These are phyloP conservation scores for Heterochromis multidens DNA, from an alignment of 2,113 vertebrate genomes.

Conservation along the genomic window DNA sequence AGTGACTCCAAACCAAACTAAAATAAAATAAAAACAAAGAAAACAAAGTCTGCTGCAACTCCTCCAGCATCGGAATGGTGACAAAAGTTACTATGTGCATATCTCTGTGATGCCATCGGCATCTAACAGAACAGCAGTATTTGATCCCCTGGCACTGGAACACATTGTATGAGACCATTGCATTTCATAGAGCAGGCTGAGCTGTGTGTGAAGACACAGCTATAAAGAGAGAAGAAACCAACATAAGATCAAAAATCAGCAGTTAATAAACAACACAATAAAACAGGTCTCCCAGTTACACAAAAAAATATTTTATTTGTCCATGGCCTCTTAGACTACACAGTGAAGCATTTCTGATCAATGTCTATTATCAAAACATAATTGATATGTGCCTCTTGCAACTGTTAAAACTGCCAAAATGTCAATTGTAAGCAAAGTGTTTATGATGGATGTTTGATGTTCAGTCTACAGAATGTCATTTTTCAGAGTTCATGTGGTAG, in stretches of 20 bases:
- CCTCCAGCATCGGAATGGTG: too few relatives aligned
- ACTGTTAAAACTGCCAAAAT: not conserved
- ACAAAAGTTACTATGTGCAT: not conserved
- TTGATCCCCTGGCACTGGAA: not conserved
- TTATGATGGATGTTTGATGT: not conserved
- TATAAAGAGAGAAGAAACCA: not conserved
- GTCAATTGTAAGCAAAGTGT: not conserved
- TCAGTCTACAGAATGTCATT: not conserved
- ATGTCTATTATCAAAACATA: not conserved
- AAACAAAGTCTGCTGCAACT: too few relatives aligned
- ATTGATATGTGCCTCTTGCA: not conserved
- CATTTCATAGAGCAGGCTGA: not conserved
- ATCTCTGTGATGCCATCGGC: not conserved
- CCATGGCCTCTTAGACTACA: not conserved
- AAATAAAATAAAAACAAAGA: too few relatives aligned
- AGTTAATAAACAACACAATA: not conserved
- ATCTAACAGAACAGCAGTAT: too few relatives aligned
- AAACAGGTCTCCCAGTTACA: not conserved
- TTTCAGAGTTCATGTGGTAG: not conserved
- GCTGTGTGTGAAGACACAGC: not conserved
- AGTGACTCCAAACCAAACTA: too few relatives aligned
- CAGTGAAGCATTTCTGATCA: not conserved
- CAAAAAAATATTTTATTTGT: not conserved
- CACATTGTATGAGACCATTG: not conserved
- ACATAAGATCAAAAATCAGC: not conserved